These are phyloP conservation scores for Neopipo cinnamomea DNA, from an alignment of 2,113 vertebrate genomes.

Conservation along the genomic window DNA sequence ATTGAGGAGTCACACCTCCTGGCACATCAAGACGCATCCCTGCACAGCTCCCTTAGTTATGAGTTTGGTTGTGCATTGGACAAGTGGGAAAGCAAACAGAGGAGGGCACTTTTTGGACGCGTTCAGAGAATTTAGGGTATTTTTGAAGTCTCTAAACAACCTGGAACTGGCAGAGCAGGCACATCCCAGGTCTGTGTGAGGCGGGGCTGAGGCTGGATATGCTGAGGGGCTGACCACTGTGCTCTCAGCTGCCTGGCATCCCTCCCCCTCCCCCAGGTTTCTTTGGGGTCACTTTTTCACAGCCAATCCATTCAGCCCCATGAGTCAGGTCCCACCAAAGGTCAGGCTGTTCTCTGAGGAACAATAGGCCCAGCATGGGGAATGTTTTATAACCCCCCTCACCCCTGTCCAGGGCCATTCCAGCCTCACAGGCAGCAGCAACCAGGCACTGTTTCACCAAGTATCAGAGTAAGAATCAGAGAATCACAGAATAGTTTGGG, in stretches of 20 bases:
- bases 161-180: neutral
- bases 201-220: neutral
- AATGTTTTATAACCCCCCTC: neutral
- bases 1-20: neutral
- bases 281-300: neutral
- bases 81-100: neutral
- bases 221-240: neutral
- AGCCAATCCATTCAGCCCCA: neutral
- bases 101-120: neutral
- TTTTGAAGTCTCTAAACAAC: neutral
- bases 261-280: neutral
- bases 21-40: neutral
- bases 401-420: neutral
- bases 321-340: neutral
- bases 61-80: neutral
- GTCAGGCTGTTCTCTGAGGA: neutral
- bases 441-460: neutral
- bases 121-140: neutral
- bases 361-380: rapidly evolving
- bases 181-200: neutral
- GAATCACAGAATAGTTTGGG: neutral
- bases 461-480: neutral
- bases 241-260: neutral
- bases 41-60: neutral
- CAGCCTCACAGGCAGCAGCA: neutral